These are phyloP conservation scores for Dasypolia templi DNA, from an alignment of 2,888 invertebrate genomes.

Conservation along the genomic window DNA sequence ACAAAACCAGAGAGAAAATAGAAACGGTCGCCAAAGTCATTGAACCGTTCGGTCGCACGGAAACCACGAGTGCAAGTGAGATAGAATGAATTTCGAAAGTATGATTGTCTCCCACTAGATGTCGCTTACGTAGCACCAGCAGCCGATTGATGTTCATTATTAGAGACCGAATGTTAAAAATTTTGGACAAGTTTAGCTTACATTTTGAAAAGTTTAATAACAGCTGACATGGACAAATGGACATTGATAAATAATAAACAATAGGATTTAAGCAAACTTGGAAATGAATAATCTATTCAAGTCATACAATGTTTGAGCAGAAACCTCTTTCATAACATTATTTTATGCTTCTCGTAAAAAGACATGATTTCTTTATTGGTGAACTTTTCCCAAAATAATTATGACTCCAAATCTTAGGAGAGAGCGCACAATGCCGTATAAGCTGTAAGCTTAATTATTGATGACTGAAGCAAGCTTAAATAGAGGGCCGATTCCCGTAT, in stretches of 20 bases:
- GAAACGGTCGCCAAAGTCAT: conserved; percentile 90
- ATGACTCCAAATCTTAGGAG: background rate
- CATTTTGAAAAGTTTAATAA: background rate
- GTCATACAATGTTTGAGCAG: background rate
- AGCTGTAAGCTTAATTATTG: background rate
- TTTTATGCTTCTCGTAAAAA: background rate
- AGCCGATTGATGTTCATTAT: conserved; percentile 68
- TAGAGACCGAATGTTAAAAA: conserved; percentile 73
- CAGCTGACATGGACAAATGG: conserved; percentile 10
- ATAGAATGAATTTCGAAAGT: conserved; percentile 67
- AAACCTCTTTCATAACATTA: background rate
- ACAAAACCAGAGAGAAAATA: conserved; percentile 90
- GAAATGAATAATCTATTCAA: background rate
- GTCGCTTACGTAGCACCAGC: conserved; percentile 68
- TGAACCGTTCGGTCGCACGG: conserved; percentile 87
- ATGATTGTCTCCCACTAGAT: conserved; percentile 73
- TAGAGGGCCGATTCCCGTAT: no score
- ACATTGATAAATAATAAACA: background rate
- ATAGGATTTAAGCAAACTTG: background rate
- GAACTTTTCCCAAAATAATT: background rate
- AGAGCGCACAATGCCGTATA: background rate
- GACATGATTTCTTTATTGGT: background rate
- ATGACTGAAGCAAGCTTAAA: background rate
- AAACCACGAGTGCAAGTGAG: conserved; percentile 85
- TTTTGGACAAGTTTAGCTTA: background rate